Conservation (phyloP, 2,888 invertebrate genomes). For the Harpagoxenus sublaevis region DNA sequence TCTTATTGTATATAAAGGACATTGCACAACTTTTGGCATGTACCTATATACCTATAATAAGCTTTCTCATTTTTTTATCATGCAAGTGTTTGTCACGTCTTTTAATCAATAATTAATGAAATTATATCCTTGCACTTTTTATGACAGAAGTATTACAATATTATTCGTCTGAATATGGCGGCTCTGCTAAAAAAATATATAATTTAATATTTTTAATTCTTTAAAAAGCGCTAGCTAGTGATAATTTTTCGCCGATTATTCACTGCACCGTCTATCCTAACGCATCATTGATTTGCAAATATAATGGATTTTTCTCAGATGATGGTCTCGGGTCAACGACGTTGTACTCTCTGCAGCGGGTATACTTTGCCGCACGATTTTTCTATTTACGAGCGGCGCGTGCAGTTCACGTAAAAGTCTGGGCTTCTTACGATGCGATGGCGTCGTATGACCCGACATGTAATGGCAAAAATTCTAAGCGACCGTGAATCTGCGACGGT, state of each 20-base stretch:
- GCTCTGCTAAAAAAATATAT: background rate
- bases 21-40: background rate
- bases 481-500: slow-evolving; percentile 25
- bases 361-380: background rate
- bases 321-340: background rate
- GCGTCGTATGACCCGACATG: background rate
- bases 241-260: background rate
- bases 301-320: background rate
- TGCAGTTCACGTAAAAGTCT: slow-evolving; percentile 27
- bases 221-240: background rate
- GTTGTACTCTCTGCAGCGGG: background rate
- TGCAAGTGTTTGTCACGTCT: background rate
- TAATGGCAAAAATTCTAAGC: slow-evolving; percentile 55
- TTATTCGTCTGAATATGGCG: background rate
- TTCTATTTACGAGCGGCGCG: slow-evolving; percentile 28
- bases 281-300: slow-evolving; percentile 22
- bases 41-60: background rate
- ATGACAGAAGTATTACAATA: background rate
- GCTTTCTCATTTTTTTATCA: background rate
- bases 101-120: background rate
- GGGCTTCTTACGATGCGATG: background rate
- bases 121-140: background rate
- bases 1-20: background rate
- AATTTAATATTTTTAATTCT: background rate
- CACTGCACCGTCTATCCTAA: background rate